Base-by-base conservation (phyloP, 2,797 vertebrate species). In the Crenichthys baileyi region DNA sequence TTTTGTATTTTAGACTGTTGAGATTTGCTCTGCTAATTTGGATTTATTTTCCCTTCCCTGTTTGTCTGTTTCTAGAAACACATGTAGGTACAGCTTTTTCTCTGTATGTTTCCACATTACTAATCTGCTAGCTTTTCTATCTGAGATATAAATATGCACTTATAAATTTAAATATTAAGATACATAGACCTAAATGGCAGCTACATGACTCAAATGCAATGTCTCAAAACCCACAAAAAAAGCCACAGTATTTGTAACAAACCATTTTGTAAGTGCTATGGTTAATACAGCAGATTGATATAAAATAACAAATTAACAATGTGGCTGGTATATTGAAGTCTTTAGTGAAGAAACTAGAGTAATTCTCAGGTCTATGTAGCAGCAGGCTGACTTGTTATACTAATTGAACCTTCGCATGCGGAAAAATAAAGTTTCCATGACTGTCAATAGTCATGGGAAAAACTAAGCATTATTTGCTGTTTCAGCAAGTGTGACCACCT, bases 141-240 rank as follows among this genome's bases (percentile, higher is more conserved):
- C 39, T 73, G 26, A 53, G 26, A 72, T 74, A 83, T 61, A 79
- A 70, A 58, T 87, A 75, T 0, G 29, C 15, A 74, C 76, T 81
- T 71, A 77, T 76, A 81, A 82, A 83, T 63, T 77, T 84, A 73
- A 48, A 29, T 48, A 12, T 46, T 80, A 46, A 75, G 67, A 82
- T 31, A 83, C 71, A 72, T 63, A 31, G 61, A 65, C 41, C 3
- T 24, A 55, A 65, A n/a, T 44, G 48, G 73, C 55, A 78, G 80
- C 48, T 39, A 74, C 50, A 89, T 53, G 26, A 72, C 58, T 74
- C 75, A 80, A 73, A 78, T 56, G 3, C 65, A 16, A 79, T 63
- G 9, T 72, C 13, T 26, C 12, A 82, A 31, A 86, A 81, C 81
- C 67, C 5, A 73, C 16, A 76, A 58, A 68, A 68, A 46, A 0